These are phyloP conservation scores for Caenorhabditis afra DNA, from an alignment of 2,888 invertebrate genomes.

Conservation along the genomic window DNA sequence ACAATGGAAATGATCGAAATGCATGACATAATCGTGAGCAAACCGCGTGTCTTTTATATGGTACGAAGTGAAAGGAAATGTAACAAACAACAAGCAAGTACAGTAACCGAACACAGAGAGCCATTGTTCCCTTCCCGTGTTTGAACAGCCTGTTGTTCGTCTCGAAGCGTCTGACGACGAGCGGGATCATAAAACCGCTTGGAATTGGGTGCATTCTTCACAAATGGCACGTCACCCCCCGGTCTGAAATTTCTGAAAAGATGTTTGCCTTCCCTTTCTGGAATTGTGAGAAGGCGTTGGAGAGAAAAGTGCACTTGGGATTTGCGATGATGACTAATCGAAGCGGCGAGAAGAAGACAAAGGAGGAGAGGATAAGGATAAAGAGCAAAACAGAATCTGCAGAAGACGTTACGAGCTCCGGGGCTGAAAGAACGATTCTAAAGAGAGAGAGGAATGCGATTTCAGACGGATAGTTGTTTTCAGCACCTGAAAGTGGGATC, in stretches of 20 bases:
- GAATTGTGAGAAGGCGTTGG: too few relatives aligned
- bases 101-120: slow-evolving; percentile 41
- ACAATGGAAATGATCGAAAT: slow-evolving; percentile 22
- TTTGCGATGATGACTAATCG: too few relatives aligned
- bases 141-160: slow-evolving; percentile 56
- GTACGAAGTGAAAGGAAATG: slow-evolving; percentile 42
- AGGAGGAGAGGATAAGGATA: too few relatives aligned
- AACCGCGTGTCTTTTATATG: slow-evolving; percentile 45
- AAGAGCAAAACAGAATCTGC: too few relatives aligned
- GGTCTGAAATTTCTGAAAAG: slow-evolving; percentile 6
- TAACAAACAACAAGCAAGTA: slow-evolving; percentile 55
- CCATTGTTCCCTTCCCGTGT: slow-evolving; percentile 36
- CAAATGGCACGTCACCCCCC: neutral
- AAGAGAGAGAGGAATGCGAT: too few relatives aligned
- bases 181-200: slow-evolving; percentile 50
- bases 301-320: too few relatives aligned
- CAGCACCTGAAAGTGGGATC: too few relatives aligned
- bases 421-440: too few relatives aligned
- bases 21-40: slow-evolving; percentile 48
- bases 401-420: too few relatives aligned
- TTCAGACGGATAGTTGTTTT: too few relatives aligned
- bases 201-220: slow-evolving; percentile 44
- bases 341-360: too few relatives aligned
- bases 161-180: slow-evolving; percentile 25
- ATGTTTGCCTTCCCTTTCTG: slow-evolving; percentile 8